A percentile compares a stretch with the other conserved stretches of the same genome.
Evolutionary conservation across 2,888 invertebrate genomes (phyloP).

Genomic region (Phrixothrix hirtus): DNA sequence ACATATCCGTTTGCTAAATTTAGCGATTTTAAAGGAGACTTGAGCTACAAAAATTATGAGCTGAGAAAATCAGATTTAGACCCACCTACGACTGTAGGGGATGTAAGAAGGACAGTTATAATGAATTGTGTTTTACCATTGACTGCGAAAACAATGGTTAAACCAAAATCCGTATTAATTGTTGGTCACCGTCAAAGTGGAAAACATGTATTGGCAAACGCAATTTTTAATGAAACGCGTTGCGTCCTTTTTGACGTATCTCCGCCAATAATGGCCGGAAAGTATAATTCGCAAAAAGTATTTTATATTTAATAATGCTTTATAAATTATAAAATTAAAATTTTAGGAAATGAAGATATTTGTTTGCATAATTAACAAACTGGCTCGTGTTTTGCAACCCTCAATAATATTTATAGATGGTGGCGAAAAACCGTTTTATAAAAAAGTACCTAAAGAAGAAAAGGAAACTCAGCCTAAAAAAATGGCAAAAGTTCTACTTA

Average conservation of each 20-base stretch:
- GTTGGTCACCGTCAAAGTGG: conserved; percentile 72
- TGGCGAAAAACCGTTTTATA: conserved; percentile 71
- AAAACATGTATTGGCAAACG: conserved; percentile 72
- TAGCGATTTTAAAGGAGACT: conserved; percentile 71
- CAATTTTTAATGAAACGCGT: conserved; percentile 74
- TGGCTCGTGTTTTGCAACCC: conserved; percentile 70
- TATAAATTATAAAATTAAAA: no score
- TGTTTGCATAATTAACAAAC: conserved; percentile 68
- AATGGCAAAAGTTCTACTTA: conserved; percentile 68
- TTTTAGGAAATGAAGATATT: conserved; percentile 65
- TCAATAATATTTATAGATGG: conserved; percentile 71
- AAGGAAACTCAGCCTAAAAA: conserved; percentile 69
- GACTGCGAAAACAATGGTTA: conserved; percentile 52
- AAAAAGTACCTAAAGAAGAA: conserved; percentile 66
- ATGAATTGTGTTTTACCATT: conserved; percentile 66
- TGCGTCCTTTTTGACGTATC: conserved; percentile 78
- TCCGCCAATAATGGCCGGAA: conserved; percentile 67
- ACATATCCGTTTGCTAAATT: conserved; percentile 64
- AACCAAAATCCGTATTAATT: conserved; percentile 65
- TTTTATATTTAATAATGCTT: no score
- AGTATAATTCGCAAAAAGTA: conserved; percentile 68
- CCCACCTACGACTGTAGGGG: conserved; percentile 63
- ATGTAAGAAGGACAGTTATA: conserved; percentile 64
- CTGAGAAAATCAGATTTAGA: conserved; percentile 52
- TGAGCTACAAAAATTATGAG: conserved; percentile 64